Percentiles rank a stretch among this genome's conserved stretches.
These are phyloP conservation scores for Hypotaenidia okinawae DNA, from an alignment of 2,797 vertebrate genomes.

Conservation along the genomic window DNA sequence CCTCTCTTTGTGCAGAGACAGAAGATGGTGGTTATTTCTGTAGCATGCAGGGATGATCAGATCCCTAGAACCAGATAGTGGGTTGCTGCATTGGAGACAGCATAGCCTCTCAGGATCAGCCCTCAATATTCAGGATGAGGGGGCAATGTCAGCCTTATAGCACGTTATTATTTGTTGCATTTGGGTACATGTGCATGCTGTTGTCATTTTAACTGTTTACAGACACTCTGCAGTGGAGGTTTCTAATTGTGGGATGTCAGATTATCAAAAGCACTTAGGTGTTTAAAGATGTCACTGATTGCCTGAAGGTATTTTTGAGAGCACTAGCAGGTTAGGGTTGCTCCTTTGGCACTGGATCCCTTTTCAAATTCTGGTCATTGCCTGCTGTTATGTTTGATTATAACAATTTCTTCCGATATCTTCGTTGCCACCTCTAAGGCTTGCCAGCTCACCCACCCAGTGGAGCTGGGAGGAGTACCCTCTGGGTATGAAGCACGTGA, in stretches of 20 bases:
- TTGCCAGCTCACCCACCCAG: background rate
- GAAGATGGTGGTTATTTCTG: background rate
- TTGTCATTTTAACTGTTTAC: background rate
- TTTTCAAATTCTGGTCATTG: background rate
- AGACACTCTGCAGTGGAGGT: background rate
- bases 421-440: background rate
- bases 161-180: background rate
- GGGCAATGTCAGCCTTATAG: background rate
- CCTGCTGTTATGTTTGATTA: background rate
- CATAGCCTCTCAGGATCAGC: background rate
- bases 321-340: background rate
- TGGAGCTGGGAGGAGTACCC: background rate
- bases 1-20: background rate
- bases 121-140: background rate
- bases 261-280: slow-evolving; percentile 14
- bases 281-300: slow-evolving; percentile 2
- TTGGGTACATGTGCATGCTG: background rate
- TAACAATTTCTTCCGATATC: background rate
- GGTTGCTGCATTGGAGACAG: background rate
- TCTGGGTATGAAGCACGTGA: background rate
- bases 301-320: slow-evolving; percentile 42
- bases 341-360: slow-evolving; percentile 10
- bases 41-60: background rate
- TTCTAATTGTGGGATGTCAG: background rate
- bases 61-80: background rate